These are phyloP conservation scores for Drosophila mojavensis DNA, from an alignment of 1,140 invertebrate genomes.

Conservation along the genomic window DNA sequence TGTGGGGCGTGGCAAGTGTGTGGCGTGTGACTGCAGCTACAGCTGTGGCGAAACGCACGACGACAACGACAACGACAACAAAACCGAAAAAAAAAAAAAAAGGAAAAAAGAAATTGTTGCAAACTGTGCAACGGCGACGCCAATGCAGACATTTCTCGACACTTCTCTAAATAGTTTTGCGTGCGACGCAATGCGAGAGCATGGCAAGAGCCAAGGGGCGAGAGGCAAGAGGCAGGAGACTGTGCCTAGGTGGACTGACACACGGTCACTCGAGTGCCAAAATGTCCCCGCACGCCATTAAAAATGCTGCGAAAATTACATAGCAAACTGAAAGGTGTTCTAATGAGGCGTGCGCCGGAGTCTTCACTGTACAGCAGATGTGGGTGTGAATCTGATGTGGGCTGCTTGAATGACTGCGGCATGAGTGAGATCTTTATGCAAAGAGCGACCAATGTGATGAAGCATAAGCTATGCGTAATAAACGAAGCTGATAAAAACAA, in stretches of 20 bases:
- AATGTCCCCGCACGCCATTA: slow-evolving; percentile 81
- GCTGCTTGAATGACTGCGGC: slow-evolving; percentile 49
- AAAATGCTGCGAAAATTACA: slow-evolving; percentile 82
- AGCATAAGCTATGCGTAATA: slow-evolving; percentile 7
- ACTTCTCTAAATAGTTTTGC: slow-evolving; percentile 83
- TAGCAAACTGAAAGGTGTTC: slow-evolving; percentile 80
- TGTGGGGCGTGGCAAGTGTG: slow-evolving; percentile 36
- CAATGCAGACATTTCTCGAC: slow-evolving; percentile 82
- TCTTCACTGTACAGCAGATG: slow-evolving; percentile 36
- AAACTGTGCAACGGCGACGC: slow-evolving; percentile 37
- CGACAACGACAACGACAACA: slow-evolving; percentile 17
- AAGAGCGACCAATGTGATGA: slow-evolving; percentile 26
- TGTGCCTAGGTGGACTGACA: slow-evolving; percentile 42
- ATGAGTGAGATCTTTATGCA: slow-evolving; percentile 53
- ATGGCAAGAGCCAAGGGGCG: background rate
- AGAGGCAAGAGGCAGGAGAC: background rate
- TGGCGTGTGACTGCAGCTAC: slow-evolving; percentile 63
- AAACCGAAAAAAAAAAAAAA: too few relatives aligned
- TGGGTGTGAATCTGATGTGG: slow-evolving; percentile 34
- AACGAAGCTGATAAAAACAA: background rate
- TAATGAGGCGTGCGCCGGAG: slow-evolving; percentile 78
- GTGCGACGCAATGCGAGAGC: slow-evolving; percentile 57
- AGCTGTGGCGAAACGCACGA: slow-evolving; percentile 45
- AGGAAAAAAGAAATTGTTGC: slow-evolving; percentile 50
- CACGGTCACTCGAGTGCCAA: slow-evolving; percentile 80